phyloP scores from a whole-genome alignment of 2,113 vertebrate genomes.

The Hipposideros armiger region DNA sequence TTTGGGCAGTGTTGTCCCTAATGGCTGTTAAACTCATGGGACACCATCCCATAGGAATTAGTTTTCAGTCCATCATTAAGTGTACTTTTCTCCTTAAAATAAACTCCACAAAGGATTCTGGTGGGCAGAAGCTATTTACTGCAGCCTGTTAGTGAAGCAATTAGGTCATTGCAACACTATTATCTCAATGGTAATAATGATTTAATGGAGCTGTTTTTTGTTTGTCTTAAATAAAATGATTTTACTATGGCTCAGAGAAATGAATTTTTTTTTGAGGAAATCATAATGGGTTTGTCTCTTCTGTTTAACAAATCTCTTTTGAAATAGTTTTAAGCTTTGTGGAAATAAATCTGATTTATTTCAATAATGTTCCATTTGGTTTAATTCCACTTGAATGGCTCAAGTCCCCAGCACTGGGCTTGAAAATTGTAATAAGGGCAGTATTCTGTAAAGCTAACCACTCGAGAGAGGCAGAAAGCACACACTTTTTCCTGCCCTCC shows the following conservation, averaged over 20 bases:
- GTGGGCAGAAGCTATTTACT: background rate
- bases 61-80: background rate
- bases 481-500: background rate
- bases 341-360: slow-evolving; percentile 19
- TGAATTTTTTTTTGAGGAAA: background rate
- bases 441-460: background rate
- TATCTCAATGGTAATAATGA: background rate
- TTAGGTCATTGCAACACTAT: background rate
- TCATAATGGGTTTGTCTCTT: background rate
- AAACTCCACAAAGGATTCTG: background rate
- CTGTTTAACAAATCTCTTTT: slow-evolving; percentile 15
- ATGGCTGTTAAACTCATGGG: background rate
- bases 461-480: background rate
- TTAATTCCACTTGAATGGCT: background rate
- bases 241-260: background rate
- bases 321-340: background rate
- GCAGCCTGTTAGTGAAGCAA: background rate
- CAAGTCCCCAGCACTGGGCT: background rate
- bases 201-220: background rate
- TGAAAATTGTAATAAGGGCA: background rate
- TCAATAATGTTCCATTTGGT: background rate
- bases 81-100: background rate
- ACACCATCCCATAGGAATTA: background rate
- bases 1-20: background rate
- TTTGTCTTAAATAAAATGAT: slow-evolving; percentile 29